phyloP scores from a whole-genome alignment of 2,797 vertebrate species.

The Smutsia gigantea region DNA sequence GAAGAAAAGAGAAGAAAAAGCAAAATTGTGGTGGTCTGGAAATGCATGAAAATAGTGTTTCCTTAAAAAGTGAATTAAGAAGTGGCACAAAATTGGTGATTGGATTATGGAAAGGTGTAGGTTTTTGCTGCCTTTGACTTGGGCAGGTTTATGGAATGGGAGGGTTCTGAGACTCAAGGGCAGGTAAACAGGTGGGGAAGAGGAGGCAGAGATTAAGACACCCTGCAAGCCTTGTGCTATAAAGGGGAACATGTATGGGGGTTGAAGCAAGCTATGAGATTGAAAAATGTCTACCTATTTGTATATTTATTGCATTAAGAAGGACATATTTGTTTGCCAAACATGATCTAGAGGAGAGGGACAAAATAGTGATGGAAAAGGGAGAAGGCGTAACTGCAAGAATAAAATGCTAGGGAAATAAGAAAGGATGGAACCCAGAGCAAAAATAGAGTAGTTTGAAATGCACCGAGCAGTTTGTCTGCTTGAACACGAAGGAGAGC shows the following conservation, averaged over 20 bases:
- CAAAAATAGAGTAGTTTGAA: background rate
- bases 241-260: background rate
- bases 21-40: background rate
- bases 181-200: background rate
- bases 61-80: background rate
- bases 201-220: background rate
- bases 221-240: accelerated
- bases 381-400: background rate
- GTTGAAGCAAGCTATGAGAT: background rate
- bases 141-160: background rate
- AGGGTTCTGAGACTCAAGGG: background rate
- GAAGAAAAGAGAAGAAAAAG: background rate
- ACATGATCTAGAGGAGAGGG: background rate
- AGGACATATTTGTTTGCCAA: background rate
- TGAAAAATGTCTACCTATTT: accelerated
- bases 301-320: background rate
- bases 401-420: background rate
- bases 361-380: background rate
- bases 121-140: background rate
- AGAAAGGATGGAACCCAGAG: background rate
- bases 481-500: background rate
- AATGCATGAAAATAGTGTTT: background rate
- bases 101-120: background rate
- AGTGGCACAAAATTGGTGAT: background rate
- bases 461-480: background rate